Base-by-base conservation (phyloP, 1,140 invertebrate species). In the Eurosta solidaginis region DNA sequence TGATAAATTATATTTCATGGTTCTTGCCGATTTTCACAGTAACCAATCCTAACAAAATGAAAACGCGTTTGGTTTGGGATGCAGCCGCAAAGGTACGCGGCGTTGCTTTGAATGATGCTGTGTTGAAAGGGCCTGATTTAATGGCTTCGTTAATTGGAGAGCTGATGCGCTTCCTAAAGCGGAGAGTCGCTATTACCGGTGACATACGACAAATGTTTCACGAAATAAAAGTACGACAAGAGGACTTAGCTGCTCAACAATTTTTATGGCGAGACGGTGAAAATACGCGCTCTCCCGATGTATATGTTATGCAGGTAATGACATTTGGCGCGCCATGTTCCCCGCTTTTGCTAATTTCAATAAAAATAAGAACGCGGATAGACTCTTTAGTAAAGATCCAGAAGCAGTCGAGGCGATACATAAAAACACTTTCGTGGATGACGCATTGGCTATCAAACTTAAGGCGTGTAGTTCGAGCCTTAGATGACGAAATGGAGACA, bases 301-400 rank as follows among this genome's bases (percentile, higher is more conserved):
- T 78, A 22, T 83, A 78, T 73, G 40, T 78, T 0, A 81, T 82
- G 82, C 49, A 74, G 0, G 82, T 81, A 0, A 81, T 88, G 77
- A 84, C 85, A 1, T 88, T 88, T 63, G 85, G 83, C 1, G 82
- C 84, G 0, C 79, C 73, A 4, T 84, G 81, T 10, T 88, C 86
- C 84, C 83, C 0, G 81, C 78, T 49, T 63, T 79, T 6, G 87
- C 85, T 2, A 76, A 82, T 9, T 80, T 76, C 77, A 79, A 87
- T 1, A 79, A 81, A 20, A 82, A 86, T 74, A 36, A 44, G n/a
- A 87, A 88, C 49, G 84, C 87, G 0, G 14, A 50, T 3, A 82
- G 0, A 83, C 84, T 9, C 47, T 88, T 0, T n/a, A 12, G 3
- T 40, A 52, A 75, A 22, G 33, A 52, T 29, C 68, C 78, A 54